These are phyloP conservation scores for Phalacrocorax brasilianus DNA, from an alignment of 2,113 vertebrate genomes.

Conservation along the genomic window DNA sequence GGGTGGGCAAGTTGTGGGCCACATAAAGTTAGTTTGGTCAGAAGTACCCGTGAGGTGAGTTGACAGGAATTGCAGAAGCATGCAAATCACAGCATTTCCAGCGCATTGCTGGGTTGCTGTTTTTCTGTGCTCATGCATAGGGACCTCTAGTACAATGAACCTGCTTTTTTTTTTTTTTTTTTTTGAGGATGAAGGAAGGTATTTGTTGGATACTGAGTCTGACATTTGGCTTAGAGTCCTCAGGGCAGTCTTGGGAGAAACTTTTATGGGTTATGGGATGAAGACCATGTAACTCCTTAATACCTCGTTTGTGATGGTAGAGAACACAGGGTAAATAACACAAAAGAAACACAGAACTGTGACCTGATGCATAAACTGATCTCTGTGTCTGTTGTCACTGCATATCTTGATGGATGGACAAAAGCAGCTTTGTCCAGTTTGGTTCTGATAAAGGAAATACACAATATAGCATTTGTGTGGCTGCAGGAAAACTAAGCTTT, in stretches of 20 bases:
- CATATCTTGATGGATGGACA: slow-evolving; percentile 15
- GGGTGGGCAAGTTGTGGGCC: not conserved
- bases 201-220: not conserved
- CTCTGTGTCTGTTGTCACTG: not conserved
- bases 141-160: not conserved
- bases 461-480: slow-evolving; percentile 8
- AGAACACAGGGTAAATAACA: slow-evolving; percentile 7
- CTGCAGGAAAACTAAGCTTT: not conserved
- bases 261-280: not conserved
- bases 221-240: not conserved
- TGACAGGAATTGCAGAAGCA: not conserved
- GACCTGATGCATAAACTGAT: slow-evolving; percentile 21
- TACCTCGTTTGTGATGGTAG: slow-evolving; percentile 20
- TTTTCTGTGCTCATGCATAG: not conserved
- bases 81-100: not conserved
- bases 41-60: not conserved
- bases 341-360: slow-evolving; percentile 32
- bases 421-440: slow-evolving; percentile 32
- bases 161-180: not conserved
- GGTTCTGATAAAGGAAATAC: not conserved
- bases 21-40: not conserved
- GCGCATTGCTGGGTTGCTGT: fast-evolving
- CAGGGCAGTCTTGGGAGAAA: not conserved
- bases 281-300: slow-evolving; percentile 14
- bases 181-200: not conserved